phyloP scores from a whole-genome alignment of 1,140 invertebrate species.

The Neuroterus valhalla region DNA sequence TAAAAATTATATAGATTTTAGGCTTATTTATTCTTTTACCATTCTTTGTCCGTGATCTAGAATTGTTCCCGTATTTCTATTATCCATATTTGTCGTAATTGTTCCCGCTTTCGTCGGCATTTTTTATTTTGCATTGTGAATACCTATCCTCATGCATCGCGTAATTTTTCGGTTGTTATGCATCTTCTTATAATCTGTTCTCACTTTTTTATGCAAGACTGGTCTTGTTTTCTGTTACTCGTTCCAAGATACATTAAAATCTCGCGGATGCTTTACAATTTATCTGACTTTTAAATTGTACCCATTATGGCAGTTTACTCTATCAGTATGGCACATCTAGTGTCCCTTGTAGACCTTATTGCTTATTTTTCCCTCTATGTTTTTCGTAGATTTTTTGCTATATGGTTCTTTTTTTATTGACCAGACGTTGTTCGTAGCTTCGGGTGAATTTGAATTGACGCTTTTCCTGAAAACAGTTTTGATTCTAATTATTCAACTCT shows the following conservation, averaged over 20 bases:
- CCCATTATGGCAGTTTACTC: too few relatives aligned
- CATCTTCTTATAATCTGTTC: neutral
- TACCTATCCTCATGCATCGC: neutral
- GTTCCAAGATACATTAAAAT: too few relatives aligned
- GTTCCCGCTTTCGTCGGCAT: neutral
- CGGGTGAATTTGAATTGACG: constrained; percentile 52
- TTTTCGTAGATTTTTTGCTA: constrained; percentile 45
- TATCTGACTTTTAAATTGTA: too few relatives aligned
- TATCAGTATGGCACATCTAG: neutral
- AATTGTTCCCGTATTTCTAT: neutral
- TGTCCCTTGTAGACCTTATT: neutral
- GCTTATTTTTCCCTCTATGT: constrained; percentile 34
- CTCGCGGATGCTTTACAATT: too few relatives aligned
- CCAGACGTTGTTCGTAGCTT: constrained; percentile 66
- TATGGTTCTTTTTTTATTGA: constrained; percentile 53
- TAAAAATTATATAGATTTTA: neutral
- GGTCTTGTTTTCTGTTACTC: too few relatives aligned
- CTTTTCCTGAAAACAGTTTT: constrained; percentile 17
- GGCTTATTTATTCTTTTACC: neutral
- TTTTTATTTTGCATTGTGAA: neutral
- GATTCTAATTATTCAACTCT: constrained; percentile 6
- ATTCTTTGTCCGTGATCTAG: neutral
- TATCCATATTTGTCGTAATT: neutral
- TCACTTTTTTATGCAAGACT: neutral
- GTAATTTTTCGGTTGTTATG: neutral